Percentiles rank a stretch among this genome's conserved stretches.
phyloP scores from a whole-genome alignment of 2,888 invertebrate genomes.

The Pasiphila rectangulata region DNA sequence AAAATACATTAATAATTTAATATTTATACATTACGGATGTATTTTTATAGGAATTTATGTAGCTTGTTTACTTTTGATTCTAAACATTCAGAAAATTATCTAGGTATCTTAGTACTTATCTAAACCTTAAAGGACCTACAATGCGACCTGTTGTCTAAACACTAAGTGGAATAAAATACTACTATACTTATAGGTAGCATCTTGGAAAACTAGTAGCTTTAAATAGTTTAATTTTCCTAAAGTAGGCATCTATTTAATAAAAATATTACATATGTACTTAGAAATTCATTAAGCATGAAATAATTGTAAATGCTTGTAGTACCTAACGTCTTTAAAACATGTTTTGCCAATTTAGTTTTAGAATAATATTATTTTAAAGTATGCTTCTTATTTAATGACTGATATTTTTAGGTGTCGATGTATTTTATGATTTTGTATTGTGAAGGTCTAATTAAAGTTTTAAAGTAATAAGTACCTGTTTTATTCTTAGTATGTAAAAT shows the following conservation, averaged over 20 bases:
- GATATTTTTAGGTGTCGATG: background rate
- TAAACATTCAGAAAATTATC: no score
- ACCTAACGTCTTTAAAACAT: background rate
- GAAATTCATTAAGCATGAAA: no score
- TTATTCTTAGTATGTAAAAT: no score
- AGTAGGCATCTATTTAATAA: background rate
- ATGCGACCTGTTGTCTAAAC: background rate
- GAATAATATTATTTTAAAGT: background rate
- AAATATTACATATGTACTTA: no score
- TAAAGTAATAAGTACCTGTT: no score
- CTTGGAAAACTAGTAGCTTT: background rate
- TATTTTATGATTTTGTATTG: no score
- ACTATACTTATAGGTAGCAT: no score
- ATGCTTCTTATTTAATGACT: background rate
- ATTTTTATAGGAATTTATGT: slow-evolving; percentile 2
- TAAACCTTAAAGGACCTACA: background rate
- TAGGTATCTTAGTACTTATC: background rate
- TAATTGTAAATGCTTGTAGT: no score
- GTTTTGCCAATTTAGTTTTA: background rate
- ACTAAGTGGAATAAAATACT: background rate
- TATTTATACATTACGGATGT: no score
- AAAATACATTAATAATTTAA: slow-evolving; percentile 1
- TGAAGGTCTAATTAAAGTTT: no score
- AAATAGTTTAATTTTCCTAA: background rate
- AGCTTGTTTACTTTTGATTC: background rate